Evolutionary conservation across 2,113 vertebrate species (phyloP).

Genomic region (Willisornis vidua): DNA sequence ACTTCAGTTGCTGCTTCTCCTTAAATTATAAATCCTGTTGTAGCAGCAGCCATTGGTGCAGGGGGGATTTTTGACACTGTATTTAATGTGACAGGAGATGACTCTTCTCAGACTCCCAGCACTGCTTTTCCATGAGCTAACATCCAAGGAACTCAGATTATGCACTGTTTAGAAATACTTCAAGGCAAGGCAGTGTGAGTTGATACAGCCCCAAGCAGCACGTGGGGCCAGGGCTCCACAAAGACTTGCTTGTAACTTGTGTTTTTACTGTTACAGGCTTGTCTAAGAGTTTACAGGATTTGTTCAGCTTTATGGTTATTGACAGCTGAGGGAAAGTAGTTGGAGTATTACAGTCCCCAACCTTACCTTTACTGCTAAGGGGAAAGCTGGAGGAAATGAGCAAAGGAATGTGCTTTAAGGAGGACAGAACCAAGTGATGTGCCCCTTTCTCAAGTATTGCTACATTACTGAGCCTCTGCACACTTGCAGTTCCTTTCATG

Average conservation of each 20-base stretch:
- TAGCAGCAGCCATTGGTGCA: background rate
- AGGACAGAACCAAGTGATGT: background rate
- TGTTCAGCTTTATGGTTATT: background rate
- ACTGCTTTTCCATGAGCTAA: background rate
- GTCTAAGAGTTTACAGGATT: background rate
- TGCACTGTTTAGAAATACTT: conserved; percentile 30
- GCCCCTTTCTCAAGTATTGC: background rate
- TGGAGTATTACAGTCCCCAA: background rate
- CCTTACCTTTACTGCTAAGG: background rate
- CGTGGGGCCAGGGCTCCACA: background rate
- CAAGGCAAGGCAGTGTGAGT: background rate
- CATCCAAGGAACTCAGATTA: background rate
- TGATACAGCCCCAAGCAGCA: background rate
- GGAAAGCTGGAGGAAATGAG: background rate
- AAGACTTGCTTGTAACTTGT: background rate
- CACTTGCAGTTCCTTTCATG: background rate
- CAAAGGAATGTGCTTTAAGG: background rate
- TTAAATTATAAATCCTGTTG: background rate
- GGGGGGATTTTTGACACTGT: rapidly evolving
- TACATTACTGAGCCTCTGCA: background rate
- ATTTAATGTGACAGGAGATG: background rate
- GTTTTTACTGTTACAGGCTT: background rate
- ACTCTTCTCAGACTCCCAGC: background rate
- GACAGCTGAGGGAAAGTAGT: background rate
- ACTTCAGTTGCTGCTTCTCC: background rate